Evolutionary conservation across 2,797 vertebrate genomes (phyloP), one percentile per base, ranked within the genome.

Genomic region (Remorina albescens): DNA sequence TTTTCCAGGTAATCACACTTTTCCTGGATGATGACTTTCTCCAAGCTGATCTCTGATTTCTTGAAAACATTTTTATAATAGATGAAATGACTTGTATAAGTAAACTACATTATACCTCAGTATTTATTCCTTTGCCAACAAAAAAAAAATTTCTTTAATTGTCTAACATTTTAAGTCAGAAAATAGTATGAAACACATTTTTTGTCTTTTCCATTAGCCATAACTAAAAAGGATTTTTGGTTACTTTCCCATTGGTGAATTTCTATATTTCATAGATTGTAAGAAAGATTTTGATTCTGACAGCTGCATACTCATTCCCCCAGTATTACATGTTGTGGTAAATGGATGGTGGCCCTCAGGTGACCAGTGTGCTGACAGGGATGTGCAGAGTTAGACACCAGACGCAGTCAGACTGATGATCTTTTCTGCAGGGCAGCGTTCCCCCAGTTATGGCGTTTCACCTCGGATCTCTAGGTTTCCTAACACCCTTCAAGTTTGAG

Each of bases 401-500:
- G 8, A 74, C n/a, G 10, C 12, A 8, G 21, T 59, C 18, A n/a
- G 23, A 47, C 23, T 47, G 21, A 11, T 13, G 0, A 9, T 18
- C 30, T 34, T 42, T 6, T 41, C 21, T 58, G 30, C 13, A 95
- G 95, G 93, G 90, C 71, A 96, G 94, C 23, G 95, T 95, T 25
- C 94, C 95, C 21, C 95, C 95, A 0, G 94, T 96, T 6, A 95
- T 96, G 95, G 95, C 95, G 0, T 95, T 96, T 81, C 95, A 94
- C 62, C 94, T 95, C 0, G 95, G 95, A 3, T 96, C 95, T 5
- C 87, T 96, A 42, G 95, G 95, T 8, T 96, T 96, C 78, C 90
- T 96, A 68, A 95, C 95, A 0, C 95, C 95, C 4, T 96, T 96
- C 86, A 95, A 94, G 80, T 96, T 95, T 73, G 95, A 95, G 28